phyloP scores from a whole-genome alignment of 2,797 vertebrate species.

The Prionace glauca region DNA sequence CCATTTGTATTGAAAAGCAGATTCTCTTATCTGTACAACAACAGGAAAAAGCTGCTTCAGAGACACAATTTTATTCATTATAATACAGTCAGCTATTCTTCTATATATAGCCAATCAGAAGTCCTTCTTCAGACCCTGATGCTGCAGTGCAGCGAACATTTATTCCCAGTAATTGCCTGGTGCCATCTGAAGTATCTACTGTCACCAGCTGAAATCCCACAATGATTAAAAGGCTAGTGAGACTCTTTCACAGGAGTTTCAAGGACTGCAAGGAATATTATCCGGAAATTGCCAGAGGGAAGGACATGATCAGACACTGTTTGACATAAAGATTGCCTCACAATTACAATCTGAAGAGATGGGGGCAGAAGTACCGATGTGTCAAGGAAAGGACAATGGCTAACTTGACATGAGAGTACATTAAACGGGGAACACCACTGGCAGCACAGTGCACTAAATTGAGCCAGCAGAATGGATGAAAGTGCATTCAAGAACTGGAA shows the following conservation, averaged over 20 bases:
- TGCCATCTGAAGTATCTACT: neutral
- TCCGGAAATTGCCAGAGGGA: conserved; percentile 22
- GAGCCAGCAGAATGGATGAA: neutral
- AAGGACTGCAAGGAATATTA: neutral
- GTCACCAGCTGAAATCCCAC: neutral
- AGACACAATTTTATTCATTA: neutral
- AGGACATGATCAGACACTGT: conserved; percentile 15
- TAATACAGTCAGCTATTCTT: neutral
- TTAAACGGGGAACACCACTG: neutral
- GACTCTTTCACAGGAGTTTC: neutral
- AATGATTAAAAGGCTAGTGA: neutral
- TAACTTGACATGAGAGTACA: conserved; percentile 22
- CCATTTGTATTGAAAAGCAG: neutral
- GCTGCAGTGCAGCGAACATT: neutral
- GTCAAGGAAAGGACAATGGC: conserved; percentile 17
- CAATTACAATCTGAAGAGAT: neutral
- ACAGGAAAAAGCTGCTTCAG: neutral
- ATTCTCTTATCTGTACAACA: neutral
- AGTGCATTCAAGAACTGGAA: neutral
- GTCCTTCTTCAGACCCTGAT: neutral
- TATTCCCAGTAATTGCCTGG: conserved; percentile 24
- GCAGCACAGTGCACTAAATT: neutral
- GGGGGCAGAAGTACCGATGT: neutral
- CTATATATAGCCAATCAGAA: neutral
- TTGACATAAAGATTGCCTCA: conserved; percentile 32